Conservation (phyloP, 1,140 invertebrate species). For the Lasioglossum albipes region DNA sequence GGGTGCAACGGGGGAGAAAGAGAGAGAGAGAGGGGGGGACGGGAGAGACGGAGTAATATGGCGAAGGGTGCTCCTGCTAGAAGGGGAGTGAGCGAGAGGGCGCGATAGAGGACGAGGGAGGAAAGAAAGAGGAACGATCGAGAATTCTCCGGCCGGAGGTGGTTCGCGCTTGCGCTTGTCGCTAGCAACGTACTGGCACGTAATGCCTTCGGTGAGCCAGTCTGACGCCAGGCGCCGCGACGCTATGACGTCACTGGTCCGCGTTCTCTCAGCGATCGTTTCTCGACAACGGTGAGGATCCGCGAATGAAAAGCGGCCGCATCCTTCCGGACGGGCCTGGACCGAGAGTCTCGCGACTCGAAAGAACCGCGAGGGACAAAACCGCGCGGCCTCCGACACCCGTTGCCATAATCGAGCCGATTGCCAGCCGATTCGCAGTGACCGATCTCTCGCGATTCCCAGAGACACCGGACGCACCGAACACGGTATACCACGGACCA, state of each 20-base stretch:
- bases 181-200: constrained; percentile 49
- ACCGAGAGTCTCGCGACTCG: constrained; percentile 27
- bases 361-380: constrained; percentile 6
- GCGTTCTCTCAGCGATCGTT: constrained; percentile 59
- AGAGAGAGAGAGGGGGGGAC: background rate
- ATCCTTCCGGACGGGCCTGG: background rate
- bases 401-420: background rate
- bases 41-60: background rate
- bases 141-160: constrained; percentile 54
- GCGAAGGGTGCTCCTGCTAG: background rate
- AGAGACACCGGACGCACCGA: background rate
- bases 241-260: constrained; percentile 75
- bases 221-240: constrained; percentile 77
- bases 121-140: constrained; percentile 26
- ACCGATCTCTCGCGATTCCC: constrained; percentile 27
- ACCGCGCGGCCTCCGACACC: background rate
- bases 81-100: constrained; percentile 1
- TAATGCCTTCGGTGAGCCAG: constrained; percentile 68
- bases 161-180: constrained; percentile 56
- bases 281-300: constrained; percentile 62
- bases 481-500: constrained; percentile 4
- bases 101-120: background rate
- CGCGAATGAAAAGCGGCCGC: constrained; percentile 68
- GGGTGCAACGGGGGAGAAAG: background rate
- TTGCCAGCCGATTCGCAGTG: background rate